Conservation (phyloP, 2,113 vertebrate genomes). For the Tamias sibiricus region DNA sequence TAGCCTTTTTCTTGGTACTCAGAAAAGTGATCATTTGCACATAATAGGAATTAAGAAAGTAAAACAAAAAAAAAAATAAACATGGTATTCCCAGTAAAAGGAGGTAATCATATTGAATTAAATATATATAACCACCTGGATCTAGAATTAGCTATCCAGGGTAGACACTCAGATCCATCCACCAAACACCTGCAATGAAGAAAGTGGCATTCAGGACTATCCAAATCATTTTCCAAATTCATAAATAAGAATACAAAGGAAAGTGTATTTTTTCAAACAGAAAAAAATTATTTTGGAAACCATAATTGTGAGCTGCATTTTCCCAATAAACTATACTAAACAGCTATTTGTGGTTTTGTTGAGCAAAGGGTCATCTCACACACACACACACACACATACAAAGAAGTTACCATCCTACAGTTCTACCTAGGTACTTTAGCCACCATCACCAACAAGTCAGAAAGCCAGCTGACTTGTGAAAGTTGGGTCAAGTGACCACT, state of each 20-base stretch:
- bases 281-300: slow-evolving; percentile 45
- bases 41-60: neutral
- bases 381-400: too few relatives aligned
- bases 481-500: slow-evolving; percentile 28
- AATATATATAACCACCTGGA: neutral
- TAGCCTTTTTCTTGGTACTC: neutral
- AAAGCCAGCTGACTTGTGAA: slow-evolving; percentile 27
- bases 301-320: neutral
- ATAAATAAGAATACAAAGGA: neutral
- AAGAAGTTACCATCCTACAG: neutral
- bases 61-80: neutral
- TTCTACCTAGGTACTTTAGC: neutral
- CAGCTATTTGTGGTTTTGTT: neutral
- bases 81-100: neutral
- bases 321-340: neutral
- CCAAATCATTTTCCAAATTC: slow-evolving; percentile 10
- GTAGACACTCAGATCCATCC: neutral
- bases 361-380: neutral
- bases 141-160: slow-evolving; percentile 9
- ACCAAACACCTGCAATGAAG: neutral
- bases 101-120: neutral
- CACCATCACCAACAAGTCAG: neutral
- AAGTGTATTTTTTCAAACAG: neutral
- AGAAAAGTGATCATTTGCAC: neutral
- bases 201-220: neutral